Conservation (phyloP, 1,140 invertebrate species). For the Caligus rogercresseyi region DNA sequence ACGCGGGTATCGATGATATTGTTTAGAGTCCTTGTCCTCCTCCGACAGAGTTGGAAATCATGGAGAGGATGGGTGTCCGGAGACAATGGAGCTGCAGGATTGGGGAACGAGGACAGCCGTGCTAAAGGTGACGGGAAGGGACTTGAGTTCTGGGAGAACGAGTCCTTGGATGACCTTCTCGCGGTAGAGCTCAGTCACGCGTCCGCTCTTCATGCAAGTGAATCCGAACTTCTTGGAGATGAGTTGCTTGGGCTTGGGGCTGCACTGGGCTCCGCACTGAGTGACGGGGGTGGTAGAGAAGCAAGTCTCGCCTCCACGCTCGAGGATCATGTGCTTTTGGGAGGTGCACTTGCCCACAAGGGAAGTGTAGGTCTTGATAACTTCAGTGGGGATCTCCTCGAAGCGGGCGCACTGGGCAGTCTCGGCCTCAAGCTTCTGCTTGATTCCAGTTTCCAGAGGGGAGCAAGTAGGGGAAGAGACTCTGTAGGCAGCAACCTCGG, state of each 20-base stretch:
- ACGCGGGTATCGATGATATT: not conserved
- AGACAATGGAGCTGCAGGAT: not conserved
- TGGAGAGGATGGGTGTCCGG: not conserved
- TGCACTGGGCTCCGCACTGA: constrained; percentile 1
- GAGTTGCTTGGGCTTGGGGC: not conserved
- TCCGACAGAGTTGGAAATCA: not conserved
- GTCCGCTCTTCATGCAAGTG: constrained; percentile 2
- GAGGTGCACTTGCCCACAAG: constrained; percentile 3
- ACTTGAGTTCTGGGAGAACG: not conserved
- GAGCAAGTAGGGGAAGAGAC: not conserved
- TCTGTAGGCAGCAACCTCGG: constrained; percentile 18
- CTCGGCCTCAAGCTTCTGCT: not conserved
- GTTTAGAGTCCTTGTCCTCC: not conserved
- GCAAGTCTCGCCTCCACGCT: not conserved
- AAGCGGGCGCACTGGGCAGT: not conserved
- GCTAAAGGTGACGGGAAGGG: not conserved
- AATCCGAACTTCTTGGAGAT: constrained; percentile 6
- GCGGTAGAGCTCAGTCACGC: constrained; percentile 1
- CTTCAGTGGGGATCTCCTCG: constrained; percentile 10
- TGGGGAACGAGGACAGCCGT: not conserved
- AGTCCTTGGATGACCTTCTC: constrained; percentile 3
- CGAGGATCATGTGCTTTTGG: constrained; percentile 6
- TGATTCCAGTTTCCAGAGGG: not conserved
- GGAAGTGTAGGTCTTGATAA: not conserved
- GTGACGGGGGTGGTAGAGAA: constrained; percentile 9